Percentiles rank a stretch among this genome's conserved stretches.
phyloP scores from a whole-genome alignment of 2,888 invertebrate species.

The Gastrophysa polygoni region DNA sequence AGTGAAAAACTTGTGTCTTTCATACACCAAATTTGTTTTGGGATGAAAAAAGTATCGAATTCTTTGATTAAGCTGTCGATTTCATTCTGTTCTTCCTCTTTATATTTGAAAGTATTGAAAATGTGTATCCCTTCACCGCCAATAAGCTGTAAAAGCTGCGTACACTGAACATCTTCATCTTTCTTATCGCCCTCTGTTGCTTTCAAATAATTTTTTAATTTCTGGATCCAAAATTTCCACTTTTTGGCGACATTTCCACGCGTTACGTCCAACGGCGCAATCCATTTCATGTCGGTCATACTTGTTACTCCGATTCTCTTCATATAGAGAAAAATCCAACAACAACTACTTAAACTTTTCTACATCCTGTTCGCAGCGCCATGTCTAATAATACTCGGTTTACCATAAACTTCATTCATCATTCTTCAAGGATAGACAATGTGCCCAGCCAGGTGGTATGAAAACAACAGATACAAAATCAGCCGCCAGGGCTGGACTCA shows the following conservation, averaged over 20 bases:
- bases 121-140: neutral
- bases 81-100: neutral
- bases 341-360: too few species aligned
- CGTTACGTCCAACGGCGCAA: neutral
- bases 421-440: too few species aligned
- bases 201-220: conserved; percentile 6
- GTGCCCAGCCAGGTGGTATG: too few species aligned
- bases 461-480: too few species aligned
- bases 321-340: too few species aligned
- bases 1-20: conserved; percentile 10
- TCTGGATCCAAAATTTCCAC: conserved; percentile 3
- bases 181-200: conserved; percentile 5
- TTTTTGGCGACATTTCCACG: conserved; percentile 3
- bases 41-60: neutral
- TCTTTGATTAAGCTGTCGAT: neutral
- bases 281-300: neutral
- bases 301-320: neutral
- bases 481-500: too few species aligned
- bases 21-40: conserved; percentile 4
- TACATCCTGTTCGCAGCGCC: too few species aligned
- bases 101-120: neutral
- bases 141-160: conserved; percentile 8
- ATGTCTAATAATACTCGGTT: too few species aligned
- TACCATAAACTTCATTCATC: too few species aligned
- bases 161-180: conserved; percentile 6